Conservation (phyloP, 2,888 invertebrate species). For the Ophion obscuratus region DNA sequence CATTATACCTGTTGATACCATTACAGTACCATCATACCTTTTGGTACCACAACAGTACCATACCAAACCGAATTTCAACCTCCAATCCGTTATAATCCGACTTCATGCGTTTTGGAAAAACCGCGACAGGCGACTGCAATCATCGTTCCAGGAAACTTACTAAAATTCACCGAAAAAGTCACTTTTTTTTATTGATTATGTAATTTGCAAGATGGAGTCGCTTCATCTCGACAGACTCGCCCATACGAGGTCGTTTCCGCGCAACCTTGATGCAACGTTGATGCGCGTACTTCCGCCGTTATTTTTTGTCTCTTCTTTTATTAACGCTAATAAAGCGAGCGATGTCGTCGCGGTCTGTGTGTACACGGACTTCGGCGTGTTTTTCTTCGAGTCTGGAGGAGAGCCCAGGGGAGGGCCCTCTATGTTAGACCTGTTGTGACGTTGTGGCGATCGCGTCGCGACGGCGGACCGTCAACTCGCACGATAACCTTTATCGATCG, state of each 20-base stretch:
- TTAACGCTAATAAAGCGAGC: constrained; percentile 65
- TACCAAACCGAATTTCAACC: no score
- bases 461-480: constrained; percentile 30
- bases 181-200: neutral
- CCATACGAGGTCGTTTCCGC: constrained; percentile 23
- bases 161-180: neutral
- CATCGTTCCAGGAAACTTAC: no score
- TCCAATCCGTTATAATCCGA: no score
- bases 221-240: neutral
- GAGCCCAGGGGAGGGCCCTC: constrained; percentile 1
- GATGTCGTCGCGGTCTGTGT: constrained; percentile 50
- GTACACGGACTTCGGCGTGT: constrained; percentile 41
- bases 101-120: no score
- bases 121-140: no score
- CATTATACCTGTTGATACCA: no score
- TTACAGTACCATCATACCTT: no score
- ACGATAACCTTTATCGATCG: constrained; percentile 30
- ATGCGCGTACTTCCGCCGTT: constrained; percentile 17
- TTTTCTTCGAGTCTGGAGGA: constrained; percentile 40
- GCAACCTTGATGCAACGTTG: no score
- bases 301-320: constrained; percentile 54
- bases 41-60: no score
- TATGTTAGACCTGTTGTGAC: constrained; percentile 29
- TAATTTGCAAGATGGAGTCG: neutral
- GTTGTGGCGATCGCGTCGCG: constrained; percentile 33